Conservation (phyloP, 1,140 invertebrate genomes). For the Philopotamus ludificatus region DNA sequence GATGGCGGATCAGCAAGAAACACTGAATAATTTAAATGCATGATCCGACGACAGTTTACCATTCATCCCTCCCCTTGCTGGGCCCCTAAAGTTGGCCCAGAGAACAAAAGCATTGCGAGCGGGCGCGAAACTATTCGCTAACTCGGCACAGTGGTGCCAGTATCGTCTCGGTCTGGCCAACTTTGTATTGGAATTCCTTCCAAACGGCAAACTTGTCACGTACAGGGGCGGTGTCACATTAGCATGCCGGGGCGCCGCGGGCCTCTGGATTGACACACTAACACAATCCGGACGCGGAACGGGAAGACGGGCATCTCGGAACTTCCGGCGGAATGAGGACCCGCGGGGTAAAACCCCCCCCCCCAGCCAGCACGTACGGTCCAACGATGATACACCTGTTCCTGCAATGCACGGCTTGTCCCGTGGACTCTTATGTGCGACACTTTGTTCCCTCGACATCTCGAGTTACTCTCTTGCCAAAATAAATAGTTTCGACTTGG, state of each 20-base stretch:
- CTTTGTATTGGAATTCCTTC: slow-evolving; percentile 36
- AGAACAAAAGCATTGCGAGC: too few relatives aligned
- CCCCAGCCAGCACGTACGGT: background rate
- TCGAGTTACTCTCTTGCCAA: too few relatives aligned
- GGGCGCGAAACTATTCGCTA: background rate
- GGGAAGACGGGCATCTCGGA: background rate
- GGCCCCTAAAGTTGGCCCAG: too few relatives aligned
- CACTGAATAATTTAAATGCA: too few relatives aligned
- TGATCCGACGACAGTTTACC: too few relatives aligned
- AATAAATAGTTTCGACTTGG: too few relatives aligned
- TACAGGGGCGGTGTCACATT: slow-evolving; percentile 29
- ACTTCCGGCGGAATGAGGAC: background rate
- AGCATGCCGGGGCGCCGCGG: slow-evolving; percentile 20
- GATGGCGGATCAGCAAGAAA: too few relatives aligned
- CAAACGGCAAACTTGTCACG: slow-evolving; percentile 31
- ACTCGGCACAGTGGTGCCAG: background rate
- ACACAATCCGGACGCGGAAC: background rate
- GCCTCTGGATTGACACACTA: slow-evolving; percentile 8
- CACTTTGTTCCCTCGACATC: too few relatives aligned
- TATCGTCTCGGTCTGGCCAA: slow-evolving; percentile 9
- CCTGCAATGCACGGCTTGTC: background rate
- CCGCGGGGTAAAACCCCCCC: background rate
- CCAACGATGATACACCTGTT: background rate
- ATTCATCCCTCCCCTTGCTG: too few relatives aligned
- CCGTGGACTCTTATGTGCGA: too few relatives aligned